Evolutionary conservation across 2,113 vertebrate species (phyloP).

Genomic region (Stigmatopora nigra): DNA sequence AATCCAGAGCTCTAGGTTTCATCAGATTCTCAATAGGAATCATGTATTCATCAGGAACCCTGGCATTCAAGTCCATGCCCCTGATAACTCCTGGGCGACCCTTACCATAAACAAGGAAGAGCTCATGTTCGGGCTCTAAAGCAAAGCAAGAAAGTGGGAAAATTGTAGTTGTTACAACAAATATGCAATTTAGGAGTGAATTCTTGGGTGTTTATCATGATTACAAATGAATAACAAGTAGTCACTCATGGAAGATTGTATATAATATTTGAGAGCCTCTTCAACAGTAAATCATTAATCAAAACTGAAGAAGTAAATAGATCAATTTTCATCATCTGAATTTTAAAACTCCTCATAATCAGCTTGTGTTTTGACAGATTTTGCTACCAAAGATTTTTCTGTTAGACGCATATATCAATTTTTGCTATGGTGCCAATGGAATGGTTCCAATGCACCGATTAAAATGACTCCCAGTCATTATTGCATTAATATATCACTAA

Average conservation of each 20-base stretch:
- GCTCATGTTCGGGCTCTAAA: constrained; percentile 88
- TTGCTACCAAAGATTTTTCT: no score
- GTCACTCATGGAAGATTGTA: not conserved
- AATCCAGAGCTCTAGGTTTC: constrained; percentile 92
- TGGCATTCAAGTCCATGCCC: constrained; percentile 94
- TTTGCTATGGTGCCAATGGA: no score
- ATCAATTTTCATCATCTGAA: constrained; percentile 36
- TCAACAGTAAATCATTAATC: constrained; percentile 13
- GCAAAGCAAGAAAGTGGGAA: constrained; percentile 9
- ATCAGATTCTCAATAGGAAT: constrained; percentile 96
- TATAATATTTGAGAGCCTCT: not conserved
- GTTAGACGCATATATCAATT: no score
- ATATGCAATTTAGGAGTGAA: constrained; percentile 5
- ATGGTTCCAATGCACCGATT: no score
- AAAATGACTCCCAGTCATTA: no score
- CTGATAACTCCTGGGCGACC: constrained; percentile 92
- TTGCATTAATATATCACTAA: no score
- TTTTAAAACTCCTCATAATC: constrained; percentile 29
- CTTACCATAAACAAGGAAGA: constrained; percentile 93
- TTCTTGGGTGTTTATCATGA: not conserved
- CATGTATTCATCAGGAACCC: constrained; percentile 94
- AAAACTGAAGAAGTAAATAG: constrained; percentile 24
- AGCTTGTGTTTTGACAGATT: constrained; percentile 27
- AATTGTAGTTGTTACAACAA: not conserved
- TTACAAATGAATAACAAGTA: constrained; percentile 15